These are phyloP conservation scores for Cercopithecus petaurista DNA, from an alignment of 2,797 vertebrate species.

Conservation along the genomic window DNA sequence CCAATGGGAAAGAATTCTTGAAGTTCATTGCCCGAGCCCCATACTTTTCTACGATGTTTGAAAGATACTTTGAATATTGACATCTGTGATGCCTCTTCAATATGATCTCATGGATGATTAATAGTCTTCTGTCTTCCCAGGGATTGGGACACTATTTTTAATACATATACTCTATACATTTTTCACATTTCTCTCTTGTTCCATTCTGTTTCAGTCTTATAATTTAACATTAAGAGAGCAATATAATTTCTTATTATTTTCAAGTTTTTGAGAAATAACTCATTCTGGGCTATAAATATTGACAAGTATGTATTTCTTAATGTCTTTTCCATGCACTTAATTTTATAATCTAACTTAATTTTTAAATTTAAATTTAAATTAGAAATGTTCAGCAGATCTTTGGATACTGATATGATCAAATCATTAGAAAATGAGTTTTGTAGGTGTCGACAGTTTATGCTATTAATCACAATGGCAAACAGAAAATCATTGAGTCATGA, in stretches of 20 bases:
- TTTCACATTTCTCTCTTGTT: not conserved
- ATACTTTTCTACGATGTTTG: not conserved
- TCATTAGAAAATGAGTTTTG: constrained; percentile 25
- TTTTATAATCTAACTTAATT: not conserved
- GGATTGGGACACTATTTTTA: not conserved
- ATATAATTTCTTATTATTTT: not conserved
- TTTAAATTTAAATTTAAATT: not conserved
- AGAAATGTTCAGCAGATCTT: not conserved
- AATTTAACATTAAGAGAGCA: not conserved
- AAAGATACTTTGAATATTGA: constrained; percentile 7
- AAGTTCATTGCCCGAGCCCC: not conserved
- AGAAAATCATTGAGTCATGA: not conserved
- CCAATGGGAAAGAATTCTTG: not conserved
- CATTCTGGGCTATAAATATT: constrained; percentile 22
- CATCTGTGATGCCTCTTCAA: not conserved
- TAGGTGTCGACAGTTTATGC: not conserved
- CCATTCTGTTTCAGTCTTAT: not conserved
- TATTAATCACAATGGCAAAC: not conserved
- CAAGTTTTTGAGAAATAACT: not conserved
- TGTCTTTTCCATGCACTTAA: not conserved
- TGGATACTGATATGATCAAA: not conserved
- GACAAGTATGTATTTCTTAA: not conserved
- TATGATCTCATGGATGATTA: not conserved
- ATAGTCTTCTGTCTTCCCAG: not conserved
- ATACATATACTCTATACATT: not conserved